Percentiles rank a stretch among this genome's conserved stretches.
Evolutionary conservation across 1,140 invertebrate genomes (phyloP).

Genomic region (Nebria ingens): DNA sequence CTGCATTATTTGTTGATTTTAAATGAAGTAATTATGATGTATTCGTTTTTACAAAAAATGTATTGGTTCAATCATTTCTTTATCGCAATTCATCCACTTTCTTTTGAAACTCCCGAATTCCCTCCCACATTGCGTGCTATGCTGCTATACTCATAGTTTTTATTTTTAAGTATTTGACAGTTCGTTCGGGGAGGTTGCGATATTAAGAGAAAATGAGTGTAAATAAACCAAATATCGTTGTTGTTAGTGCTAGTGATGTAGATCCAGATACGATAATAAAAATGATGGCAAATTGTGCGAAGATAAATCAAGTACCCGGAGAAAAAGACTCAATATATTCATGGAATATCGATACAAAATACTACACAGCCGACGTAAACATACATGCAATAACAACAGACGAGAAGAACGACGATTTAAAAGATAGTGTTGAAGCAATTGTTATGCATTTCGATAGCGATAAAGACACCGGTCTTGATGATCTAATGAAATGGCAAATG

Average conservation of each 20-base stretch:
- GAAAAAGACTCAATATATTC: constrained; percentile 18
- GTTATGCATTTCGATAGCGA: constrained; percentile 34
- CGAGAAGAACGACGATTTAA: constrained; percentile 22
- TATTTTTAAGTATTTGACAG: neutral
- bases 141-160: too few species aligned
- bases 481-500: constrained; percentile 27
- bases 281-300: constrained; percentile 24
- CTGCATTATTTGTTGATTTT: too few species aligned
- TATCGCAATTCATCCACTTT: too few species aligned
- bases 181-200: neutral
- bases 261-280: constrained; percentile 31
- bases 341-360: constrained; percentile 37
- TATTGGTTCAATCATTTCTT: too few species aligned
- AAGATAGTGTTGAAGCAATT: constrained; percentile 30
- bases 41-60: too few species aligned
- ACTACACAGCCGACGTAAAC: constrained; percentile 33
- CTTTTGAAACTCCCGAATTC: too few species aligned
- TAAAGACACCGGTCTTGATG: constrained; percentile 27
- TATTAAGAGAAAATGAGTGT: constrained; percentile 26
- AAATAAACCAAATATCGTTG: constrained; percentile 25
- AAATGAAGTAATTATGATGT: too few species aligned
- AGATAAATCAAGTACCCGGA: constrained; percentile 16
- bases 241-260: constrained; percentile 29
- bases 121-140: too few species aligned
- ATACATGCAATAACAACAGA: constrained; percentile 28